Evolutionary conservation across 2,888 invertebrate genomes (phyloP).

Genomic region (Sarcophaga rosellei): DNA sequence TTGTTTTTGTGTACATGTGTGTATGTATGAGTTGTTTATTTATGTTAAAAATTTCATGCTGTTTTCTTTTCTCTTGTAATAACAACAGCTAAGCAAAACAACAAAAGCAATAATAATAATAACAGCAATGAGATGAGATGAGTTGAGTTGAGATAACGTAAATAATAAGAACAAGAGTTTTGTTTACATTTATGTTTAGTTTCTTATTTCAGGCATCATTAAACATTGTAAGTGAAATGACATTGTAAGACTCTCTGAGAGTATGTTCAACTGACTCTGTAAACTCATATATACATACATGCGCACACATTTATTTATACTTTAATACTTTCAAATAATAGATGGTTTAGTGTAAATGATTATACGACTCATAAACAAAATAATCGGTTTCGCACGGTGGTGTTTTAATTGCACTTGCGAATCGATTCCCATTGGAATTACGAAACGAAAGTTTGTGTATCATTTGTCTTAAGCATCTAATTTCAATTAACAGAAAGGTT

Average conservation of each 20-base stretch:
- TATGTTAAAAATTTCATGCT: constrained; percentile 12
- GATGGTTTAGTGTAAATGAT: no score
- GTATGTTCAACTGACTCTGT: neutral
- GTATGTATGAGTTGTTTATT: neutral
- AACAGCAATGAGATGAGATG: neutral
- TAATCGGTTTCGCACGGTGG: no score
- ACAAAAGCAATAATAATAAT: neutral
- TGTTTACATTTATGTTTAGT: constrained; percentile 62
- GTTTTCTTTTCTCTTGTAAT: constrained; percentile 15
- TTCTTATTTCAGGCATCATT: constrained; percentile 62
- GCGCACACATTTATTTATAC: neutral
- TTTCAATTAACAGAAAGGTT: no score
- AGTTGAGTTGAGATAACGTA: neutral
- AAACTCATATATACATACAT: no score
- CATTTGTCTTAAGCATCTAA: no score
- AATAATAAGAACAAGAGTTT: constrained; percentile 21
- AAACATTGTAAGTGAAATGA: constrained; percentile 51
- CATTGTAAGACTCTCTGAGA: constrained; percentile 35
- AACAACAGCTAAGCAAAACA: constrained; percentile 41
- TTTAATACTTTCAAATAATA: no score
- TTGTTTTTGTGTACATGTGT: neutral
- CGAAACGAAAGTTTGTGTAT: no score
- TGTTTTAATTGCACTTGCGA: no score
- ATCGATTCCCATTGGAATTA: no score
- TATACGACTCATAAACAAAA: no score